These are phyloP conservation scores for Microctenopoma steveboyesi DNA, from an alignment of 2,797 vertebrate genomes.

Conservation along the genomic window DNA sequence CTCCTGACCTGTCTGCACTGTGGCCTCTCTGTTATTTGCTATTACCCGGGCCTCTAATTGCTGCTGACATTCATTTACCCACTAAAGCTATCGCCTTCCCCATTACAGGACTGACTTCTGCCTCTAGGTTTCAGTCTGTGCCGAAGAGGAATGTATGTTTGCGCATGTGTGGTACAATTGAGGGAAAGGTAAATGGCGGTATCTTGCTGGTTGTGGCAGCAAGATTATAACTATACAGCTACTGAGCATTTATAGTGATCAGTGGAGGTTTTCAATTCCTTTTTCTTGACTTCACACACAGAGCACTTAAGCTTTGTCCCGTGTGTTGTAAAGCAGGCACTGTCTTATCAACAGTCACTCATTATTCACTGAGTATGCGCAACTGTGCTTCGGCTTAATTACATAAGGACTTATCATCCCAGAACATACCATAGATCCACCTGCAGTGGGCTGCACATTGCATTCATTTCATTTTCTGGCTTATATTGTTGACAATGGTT, in stretches of 20 bases:
- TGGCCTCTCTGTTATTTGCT: conserved; percentile 71
- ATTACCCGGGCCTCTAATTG: conserved; percentile 83
- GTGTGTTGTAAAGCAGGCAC: conserved; percentile 47
- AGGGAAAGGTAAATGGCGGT: conserved; percentile 23
- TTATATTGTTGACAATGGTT: conserved; percentile 10
- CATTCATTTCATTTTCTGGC: conserved; percentile 34
- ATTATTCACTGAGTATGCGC: conserved; percentile 46
- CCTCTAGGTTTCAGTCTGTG: conserved; percentile 54
- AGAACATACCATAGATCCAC: conserved; percentile 51
- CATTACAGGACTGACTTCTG: conserved; percentile 68
- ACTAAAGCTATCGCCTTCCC: conserved; percentile 78
- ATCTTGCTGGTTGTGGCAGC: conserved; percentile 18
- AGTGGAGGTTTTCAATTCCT: conserved; percentile 45
- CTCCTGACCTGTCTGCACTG: conserved; percentile 73
- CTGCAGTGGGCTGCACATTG: conserved; percentile 45
- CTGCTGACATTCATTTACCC: conserved; percentile 84
- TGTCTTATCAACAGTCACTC: conserved; percentile 58
- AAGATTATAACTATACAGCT: conserved; percentile 24
- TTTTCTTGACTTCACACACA: conserved; percentile 33
- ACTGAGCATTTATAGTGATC: conserved; percentile 43
- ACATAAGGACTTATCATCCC: conserved; percentile 60
- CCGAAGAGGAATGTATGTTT: conserved; percentile 34
- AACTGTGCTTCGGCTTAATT: conserved; percentile 57
- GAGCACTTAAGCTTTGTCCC: conserved; percentile 49
- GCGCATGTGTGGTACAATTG: conserved; percentile 11